Conservation (phyloP, 1,140 invertebrate genomes). For the Chionoecetes opilio region DNA sequence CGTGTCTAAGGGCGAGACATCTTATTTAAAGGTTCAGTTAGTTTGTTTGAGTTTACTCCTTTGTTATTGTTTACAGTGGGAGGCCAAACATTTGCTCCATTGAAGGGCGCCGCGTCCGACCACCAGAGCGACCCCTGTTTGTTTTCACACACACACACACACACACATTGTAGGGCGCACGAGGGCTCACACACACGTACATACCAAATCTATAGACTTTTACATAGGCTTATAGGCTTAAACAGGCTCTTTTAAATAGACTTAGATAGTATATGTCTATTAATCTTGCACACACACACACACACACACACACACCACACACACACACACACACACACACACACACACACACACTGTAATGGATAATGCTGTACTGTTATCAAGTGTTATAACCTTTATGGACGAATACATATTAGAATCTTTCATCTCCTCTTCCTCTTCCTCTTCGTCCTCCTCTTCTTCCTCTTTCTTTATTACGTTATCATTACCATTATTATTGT, state of each 20-base stretch:
- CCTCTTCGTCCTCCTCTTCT: too few relatives aligned
- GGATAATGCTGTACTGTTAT: slow-evolving; percentile 1
- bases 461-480: too few relatives aligned
- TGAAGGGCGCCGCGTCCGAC: slow-evolving; percentile 76
- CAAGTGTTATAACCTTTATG: neutral
- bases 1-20: slow-evolving; percentile 72
- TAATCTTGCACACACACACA: slow-evolving; percentile 53
- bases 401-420: too few relatives aligned
- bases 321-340: slow-evolving; percentile 50
- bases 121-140: slow-evolving; percentile 75
- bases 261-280: too few relatives aligned
- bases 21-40: slow-evolving; percentile 78
- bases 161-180: neutral
- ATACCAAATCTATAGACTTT: neutral
- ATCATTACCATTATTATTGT: too few relatives aligned
- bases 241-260: too few relatives aligned
- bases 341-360: slow-evolving; percentile 31
- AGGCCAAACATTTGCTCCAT: slow-evolving; percentile 78
- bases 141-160: slow-evolving; percentile 76
- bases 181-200: slow-evolving; percentile 31
- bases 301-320: slow-evolving; percentile 39
- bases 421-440: too few relatives aligned
- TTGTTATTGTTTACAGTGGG: slow-evolving; percentile 78
- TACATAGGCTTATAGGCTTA: too few relatives aligned
- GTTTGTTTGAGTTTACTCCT: slow-evolving; percentile 79